Conservation (phyloP, 2,888 invertebrate species). For the Pristionchus fissidentatus region DNA sequence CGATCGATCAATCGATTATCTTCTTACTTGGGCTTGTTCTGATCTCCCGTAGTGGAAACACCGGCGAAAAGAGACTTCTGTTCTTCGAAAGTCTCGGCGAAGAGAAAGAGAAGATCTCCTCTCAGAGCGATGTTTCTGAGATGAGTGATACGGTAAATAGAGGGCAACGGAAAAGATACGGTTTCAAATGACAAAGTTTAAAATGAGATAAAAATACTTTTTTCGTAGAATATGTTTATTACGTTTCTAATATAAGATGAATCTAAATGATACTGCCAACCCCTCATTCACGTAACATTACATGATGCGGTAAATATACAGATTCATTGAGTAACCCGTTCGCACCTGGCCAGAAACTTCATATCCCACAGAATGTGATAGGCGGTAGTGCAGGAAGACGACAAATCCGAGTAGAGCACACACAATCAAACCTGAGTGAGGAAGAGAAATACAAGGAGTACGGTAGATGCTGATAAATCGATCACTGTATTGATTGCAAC, state of each 20-base stretch:
- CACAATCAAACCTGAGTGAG: slow-evolving; percentile 80
- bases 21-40: slow-evolving; percentile 80
- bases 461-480: too few relatives aligned
- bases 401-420: slow-evolving; percentile 94
- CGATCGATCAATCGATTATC: neutral
- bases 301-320: too few relatives aligned
- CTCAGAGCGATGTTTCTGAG: slow-evolving; percentile 92
- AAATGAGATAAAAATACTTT: too few relatives aligned
- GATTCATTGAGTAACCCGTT: too few relatives aligned
- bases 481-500: too few relatives aligned
- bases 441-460: too few relatives aligned
- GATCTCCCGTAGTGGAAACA: slow-evolving; percentile 82
- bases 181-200: neutral
- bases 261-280: too few relatives aligned
- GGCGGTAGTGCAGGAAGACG: slow-evolving; percentile 85
- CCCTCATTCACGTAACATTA: too few relatives aligned
- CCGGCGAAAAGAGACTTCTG: slow-evolving; percentile 90
- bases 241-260: too few relatives aligned
- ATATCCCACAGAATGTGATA: slow-evolving; percentile 95
- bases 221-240: too few relatives aligned
- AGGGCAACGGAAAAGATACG: neutral
- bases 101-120: slow-evolving; percentile 93
- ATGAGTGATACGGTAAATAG: neutral
- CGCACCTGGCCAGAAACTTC: slow-evolving; percentile 88
- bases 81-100: slow-evolving; percentile 85